A percentile compares a stretch with the other conserved stretches of the same genome.
phyloP scores from a whole-genome alignment of 2,888 invertebrate genomes.

The Phortica magna region DNA sequence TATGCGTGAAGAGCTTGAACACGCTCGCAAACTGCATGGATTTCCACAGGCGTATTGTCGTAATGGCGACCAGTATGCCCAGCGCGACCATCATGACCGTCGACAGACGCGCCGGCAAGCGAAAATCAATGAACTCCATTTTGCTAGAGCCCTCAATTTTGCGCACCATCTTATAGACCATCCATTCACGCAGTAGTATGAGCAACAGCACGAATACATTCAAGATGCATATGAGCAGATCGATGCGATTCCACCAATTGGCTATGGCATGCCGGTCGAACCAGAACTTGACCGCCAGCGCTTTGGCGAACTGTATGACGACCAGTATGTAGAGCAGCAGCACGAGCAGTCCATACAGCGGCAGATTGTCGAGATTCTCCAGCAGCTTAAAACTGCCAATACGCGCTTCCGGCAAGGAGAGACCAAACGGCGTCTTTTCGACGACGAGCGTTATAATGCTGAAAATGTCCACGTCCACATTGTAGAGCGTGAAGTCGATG shows the following conservation, averaged over 20 bases:
- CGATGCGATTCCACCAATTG: constrained; percentile 61
- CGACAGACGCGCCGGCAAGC: constrained; percentile 55
- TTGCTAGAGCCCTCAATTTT: constrained; percentile 52
- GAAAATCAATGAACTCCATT: constrained; percentile 65
- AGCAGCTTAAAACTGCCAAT: constrained; percentile 59
- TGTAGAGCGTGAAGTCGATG: constrained; percentile 69
- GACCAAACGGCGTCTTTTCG: constrained; percentile 62
- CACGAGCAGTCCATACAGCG: constrained; percentile 46
- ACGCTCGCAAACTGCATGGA: constrained; percentile 64
- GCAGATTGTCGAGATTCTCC: constrained; percentile 55
- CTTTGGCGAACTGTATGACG: constrained; percentile 52
- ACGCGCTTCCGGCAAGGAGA: constrained; percentile 44
- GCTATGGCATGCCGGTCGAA: constrained; percentile 45
- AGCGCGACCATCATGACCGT: constrained; percentile 48
- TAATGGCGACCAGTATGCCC: constrained; percentile 58
- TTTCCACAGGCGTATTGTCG: constrained; percentile 67
- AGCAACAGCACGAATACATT: constrained; percentile 51
- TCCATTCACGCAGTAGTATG: constrained; percentile 51
- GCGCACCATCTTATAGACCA: constrained; percentile 51
- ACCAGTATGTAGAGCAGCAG: constrained; percentile 56
- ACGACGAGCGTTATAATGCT: constrained; percentile 60
- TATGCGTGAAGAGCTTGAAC: constrained; percentile 62
- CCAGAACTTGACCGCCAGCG: constrained; percentile 52
- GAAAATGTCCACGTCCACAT: constrained; percentile 64
- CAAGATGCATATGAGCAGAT: constrained; percentile 54